Evolutionary conservation across 2,797 vertebrate species (phyloP), one percentile per base, ranked within the genome.

Genomic region (Centroberyx gerrardi): DNA sequence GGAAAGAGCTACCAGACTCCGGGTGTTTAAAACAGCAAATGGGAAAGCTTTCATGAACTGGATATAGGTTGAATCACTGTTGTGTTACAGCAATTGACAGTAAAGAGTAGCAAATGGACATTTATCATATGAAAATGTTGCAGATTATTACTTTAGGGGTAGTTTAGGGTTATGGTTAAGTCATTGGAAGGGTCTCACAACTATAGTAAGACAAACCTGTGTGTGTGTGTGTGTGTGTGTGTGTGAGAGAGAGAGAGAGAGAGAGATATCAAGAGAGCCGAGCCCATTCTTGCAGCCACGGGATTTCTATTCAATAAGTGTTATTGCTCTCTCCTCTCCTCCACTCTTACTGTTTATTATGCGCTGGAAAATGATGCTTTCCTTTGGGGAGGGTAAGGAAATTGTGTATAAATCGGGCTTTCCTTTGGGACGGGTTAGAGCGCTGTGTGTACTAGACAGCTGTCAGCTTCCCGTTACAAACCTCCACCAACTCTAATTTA

Each of bases 281-380:
- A 62, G 69, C 72, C 81, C 76, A 62, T 15, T 82, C 70, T 66
- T 67, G 74, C 72, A 74, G 81, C 44, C 2, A 75, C 76, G 76
- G 66, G 69, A 80, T 81, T 83, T 84, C 76, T 82, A 84, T 89
- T 87, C 84, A 85, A 76, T 88, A 77, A 88, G 69, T 79, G 76
- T 86, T 78, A 88, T 81, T 84, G 75, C 83, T 33, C 33, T 68
- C 82, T 40, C 15, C 27, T 77, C 63, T 81, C 61, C 74, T 78
- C 55, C 72, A 80, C 72, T 80, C 72, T 42, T 22, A 56, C 64
- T 74, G 81, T 88, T 91, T 89, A 88, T 83, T 86, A 87, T 86
- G 83, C 81, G 31, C 67, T 31, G 60, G 73, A 83, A 90, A 86
- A 90, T 80, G 69, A 88, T 81, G 75, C 75, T 66, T 83, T 77